Conservation (phyloP, 1,140 invertebrate genomes). For the Cherax destructor region DNA sequence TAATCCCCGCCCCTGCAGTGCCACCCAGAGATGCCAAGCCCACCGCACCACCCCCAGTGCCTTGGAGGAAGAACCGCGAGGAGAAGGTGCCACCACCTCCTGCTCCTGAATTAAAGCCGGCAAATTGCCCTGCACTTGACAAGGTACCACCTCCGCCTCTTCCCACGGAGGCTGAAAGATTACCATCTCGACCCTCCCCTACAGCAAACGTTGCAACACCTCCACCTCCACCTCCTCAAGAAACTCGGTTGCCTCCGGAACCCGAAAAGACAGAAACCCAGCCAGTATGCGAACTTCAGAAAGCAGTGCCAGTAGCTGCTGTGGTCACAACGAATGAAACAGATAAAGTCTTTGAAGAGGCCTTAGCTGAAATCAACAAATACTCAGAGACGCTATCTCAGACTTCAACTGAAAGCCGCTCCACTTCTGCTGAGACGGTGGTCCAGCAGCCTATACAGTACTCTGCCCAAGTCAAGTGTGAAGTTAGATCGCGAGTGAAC, state of each 20-base stretch:
- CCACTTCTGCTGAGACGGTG: slow-evolving; percentile 68
- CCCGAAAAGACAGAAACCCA: not conserved
- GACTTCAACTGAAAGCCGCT: slow-evolving; percentile 69
- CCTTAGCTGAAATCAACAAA: slow-evolving; percentile 63
- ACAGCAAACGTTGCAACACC: not conserved
- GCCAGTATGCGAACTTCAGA: not conserved
- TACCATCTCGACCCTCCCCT: no score
- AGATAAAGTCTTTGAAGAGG: slow-evolving; percentile 62
- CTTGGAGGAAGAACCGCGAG: slow-evolving; percentile 54
- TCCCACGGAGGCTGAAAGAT: no score
- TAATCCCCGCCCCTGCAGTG: slow-evolving; percentile 56
- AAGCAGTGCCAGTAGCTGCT: not conserved
- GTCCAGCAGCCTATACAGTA: slow-evolving; percentile 71
- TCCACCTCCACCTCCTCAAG: not conserved
- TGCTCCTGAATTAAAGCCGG: slow-evolving; percentile 39
- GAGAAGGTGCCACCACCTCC: slow-evolving; percentile 45
- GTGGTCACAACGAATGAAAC: slow-evolving; percentile 24
- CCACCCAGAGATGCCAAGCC: slow-evolving; percentile 65
- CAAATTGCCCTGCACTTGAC: not conserved
- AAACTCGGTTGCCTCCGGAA: not conserved
- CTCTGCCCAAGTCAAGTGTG: slow-evolving; percentile 70
- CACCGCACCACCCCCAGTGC: slow-evolving; percentile 62
- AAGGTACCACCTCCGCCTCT: no score
- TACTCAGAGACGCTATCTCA: slow-evolving; percentile 68
- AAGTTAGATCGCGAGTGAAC: slow-evolving; percentile 70